phyloP scores from a whole-genome alignment of 2,113 vertebrate species.

The Coryphaenoides rupestris region DNA sequence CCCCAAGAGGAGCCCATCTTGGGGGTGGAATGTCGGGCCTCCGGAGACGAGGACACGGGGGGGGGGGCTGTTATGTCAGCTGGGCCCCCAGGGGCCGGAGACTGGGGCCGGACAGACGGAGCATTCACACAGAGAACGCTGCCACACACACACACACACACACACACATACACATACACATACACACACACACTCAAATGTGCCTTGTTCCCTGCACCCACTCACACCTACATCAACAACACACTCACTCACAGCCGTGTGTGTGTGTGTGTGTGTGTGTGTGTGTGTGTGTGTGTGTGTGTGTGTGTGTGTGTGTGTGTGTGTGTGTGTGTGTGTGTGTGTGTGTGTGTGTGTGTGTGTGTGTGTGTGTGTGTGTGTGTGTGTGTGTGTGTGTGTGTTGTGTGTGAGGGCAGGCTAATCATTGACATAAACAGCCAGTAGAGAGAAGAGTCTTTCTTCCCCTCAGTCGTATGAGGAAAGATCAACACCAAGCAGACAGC shows the following conservation, averaged over 20 bases:
- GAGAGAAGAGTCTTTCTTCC: no score
- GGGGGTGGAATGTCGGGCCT: conserved; percentile 57
- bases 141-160: conserved; percentile 15
- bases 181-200: neutral
- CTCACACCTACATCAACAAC: neutral
- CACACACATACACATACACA: neutral
- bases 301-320: no score
- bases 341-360: no score
- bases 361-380: no score
- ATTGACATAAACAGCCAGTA: no score
- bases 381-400: no score
- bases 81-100: conserved; percentile 21
- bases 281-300: no score
- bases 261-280: no score
- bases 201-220: neutral
- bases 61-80: conserved; percentile 56
- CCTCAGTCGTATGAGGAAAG: no score
- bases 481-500: no score
- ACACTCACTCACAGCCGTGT: neutral
- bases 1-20: conserved; percentile 50
- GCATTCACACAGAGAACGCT: conserved; percentile 29
- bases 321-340: no score
- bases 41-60: conserved; percentile 26
- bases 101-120: conserved; percentile 27
- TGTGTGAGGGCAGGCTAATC: no score